phyloP scores from a whole-genome alignment of 2,797 vertebrate species.

The Taenioides sp. region DNA sequence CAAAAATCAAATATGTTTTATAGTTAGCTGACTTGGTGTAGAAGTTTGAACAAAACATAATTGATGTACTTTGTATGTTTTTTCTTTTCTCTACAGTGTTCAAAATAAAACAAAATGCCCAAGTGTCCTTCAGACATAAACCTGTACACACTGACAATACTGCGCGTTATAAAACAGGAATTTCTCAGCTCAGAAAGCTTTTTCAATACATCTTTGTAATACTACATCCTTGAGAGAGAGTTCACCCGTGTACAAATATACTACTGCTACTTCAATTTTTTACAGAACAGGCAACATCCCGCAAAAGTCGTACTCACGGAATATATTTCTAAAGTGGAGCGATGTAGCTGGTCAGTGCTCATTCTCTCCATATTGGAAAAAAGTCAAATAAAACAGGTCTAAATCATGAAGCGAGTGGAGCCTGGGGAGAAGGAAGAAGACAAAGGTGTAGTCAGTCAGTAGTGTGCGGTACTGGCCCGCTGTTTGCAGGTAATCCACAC shows the following conservation, averaged over 20 bases:
- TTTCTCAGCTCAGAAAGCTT: slow-evolving; percentile 22
- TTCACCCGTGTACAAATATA: not conserved
- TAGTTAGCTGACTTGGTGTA: no score
- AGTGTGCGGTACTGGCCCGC: slow-evolving; percentile 13
- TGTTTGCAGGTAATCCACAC: slow-evolving; percentile 59
- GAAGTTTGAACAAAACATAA: no score
- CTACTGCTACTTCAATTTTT: not conserved
- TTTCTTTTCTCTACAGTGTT: no score
- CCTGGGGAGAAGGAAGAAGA: slow-evolving; percentile 3
- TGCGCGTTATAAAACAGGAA: slow-evolving; percentile 20
- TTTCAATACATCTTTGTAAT: slow-evolving; percentile 8
- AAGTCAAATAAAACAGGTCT: slow-evolving; percentile 20
- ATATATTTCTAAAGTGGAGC: slow-evolving; percentile 77
- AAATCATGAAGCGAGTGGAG: slow-evolving; percentile 30
- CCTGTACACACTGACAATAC: not conserved
- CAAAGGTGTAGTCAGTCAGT: not conserved
- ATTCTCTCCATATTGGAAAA: slow-evolving; percentile 34
- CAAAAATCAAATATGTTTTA: no score
- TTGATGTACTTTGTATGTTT: no score
- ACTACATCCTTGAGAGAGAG: slow-evolving; percentile 12
- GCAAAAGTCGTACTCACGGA: slow-evolving; percentile 59
- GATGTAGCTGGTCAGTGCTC: slow-evolving; percentile 73
- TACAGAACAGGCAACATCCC: not conserved
- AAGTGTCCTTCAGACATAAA: not conserved
- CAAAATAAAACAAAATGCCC: no score